Evolutionary conservation across 2,113 vertebrate genomes (phyloP).

Genomic region (Rhabdornis inornatus): DNA sequence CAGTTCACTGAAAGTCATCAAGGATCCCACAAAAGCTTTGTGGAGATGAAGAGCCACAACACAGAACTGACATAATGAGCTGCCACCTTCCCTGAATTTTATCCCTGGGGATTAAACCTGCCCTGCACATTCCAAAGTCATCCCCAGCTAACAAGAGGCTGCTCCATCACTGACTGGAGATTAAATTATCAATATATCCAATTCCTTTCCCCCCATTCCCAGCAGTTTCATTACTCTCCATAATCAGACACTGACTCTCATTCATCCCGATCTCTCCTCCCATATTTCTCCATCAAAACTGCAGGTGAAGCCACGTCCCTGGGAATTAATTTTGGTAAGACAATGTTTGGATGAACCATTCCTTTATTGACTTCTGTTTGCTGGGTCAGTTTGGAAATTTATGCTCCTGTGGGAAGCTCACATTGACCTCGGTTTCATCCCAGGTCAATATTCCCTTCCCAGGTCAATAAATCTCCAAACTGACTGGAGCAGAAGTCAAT

Average conservation of each 20-base stretch:
- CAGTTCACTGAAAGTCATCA: background rate
- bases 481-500: constrained; percentile 59
- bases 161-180: background rate
- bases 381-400: constrained; percentile 55
- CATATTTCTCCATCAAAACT: constrained; percentile 58
- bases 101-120: background rate
- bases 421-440: constrained; percentile 68
- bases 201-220: background rate
- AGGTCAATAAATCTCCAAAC: constrained; percentile 67
- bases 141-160: background rate
- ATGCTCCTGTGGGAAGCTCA: constrained; percentile 28
- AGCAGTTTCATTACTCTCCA: constrained; percentile 45
- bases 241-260: constrained; percentile 34
- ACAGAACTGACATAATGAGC: background rate
- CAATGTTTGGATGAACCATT: constrained; percentile 72
- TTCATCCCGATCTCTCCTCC: constrained; percentile 12
- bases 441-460: constrained; percentile 61
- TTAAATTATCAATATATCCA: constrained; percentile 14
- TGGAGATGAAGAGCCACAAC: background rate
- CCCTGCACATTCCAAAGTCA: background rate
- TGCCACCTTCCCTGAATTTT: background rate
- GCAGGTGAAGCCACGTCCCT: constrained; percentile 29
- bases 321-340: constrained; percentile 71
- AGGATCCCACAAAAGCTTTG: background rate
- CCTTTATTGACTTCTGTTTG: constrained; percentile 65